These are phyloP conservation scores for Acipenser transmontanus DNA, from an alignment of 2,797 vertebrate species.

Conservation along the genomic window DNA sequence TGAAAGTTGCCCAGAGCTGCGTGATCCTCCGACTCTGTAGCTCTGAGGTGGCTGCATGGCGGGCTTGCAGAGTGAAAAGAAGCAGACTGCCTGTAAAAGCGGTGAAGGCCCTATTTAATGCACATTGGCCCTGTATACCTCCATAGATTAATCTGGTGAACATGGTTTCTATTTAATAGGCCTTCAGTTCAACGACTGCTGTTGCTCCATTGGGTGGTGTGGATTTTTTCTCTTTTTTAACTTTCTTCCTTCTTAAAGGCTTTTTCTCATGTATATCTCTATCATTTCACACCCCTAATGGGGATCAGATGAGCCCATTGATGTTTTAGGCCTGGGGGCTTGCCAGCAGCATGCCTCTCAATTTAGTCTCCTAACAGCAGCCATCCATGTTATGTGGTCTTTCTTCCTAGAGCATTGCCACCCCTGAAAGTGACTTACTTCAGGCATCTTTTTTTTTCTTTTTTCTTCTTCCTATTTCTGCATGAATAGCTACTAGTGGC, in stretches of 20 bases:
- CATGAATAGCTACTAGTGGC: constrained; percentile 67
- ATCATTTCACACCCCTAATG: constrained; percentile 60
- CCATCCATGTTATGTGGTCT: constrained; percentile 57
- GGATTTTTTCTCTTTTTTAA: constrained; percentile 33
- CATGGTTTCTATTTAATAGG: constrained; percentile 13
- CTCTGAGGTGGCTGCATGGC: no score
- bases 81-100: no score
- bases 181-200: constrained; percentile 21
- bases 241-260: constrained; percentile 48
- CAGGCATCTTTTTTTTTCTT: constrained; percentile 50
- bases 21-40: no score
- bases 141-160: constrained; percentile 25
- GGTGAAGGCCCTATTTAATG: constrained; percentile 11
- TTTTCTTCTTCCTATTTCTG: constrained; percentile 54
- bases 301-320: constrained; percentile 60
- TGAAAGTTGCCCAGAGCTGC: no score
- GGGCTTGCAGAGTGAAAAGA: neutral
- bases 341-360: constrained; percentile 59
- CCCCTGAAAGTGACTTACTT: constrained; percentile 70
- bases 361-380: constrained; percentile 68
- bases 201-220: constrained; percentile 32
- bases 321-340: constrained; percentile 55
- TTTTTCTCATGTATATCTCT: constrained; percentile 62
- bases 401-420: constrained; percentile 69
- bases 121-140: constrained; percentile 13